phyloP scores from a whole-genome alignment of 2,797 vertebrate genomes.

The Pseudochromis fuscus region DNA sequence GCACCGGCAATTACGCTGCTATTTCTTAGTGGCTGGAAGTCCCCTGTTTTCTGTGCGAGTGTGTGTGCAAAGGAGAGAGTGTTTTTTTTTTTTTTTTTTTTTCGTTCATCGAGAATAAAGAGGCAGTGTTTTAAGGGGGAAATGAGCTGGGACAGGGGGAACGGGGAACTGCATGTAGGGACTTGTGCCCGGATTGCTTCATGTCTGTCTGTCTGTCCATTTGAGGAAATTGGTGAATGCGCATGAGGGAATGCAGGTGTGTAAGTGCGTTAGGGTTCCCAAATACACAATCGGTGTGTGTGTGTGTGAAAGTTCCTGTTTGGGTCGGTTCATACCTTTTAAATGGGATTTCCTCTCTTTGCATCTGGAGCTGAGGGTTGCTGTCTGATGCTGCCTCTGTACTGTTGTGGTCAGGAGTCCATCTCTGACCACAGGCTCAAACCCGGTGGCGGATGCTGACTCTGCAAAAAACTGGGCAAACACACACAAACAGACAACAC shows the following conservation, averaged over 20 bases:
- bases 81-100: slow-evolving; percentile 64
- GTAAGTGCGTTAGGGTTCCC: slow-evolving; percentile 30
- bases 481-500: slow-evolving; percentile 8
- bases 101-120: slow-evolving; percentile 82
- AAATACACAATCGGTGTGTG: slow-evolving; percentile 1
- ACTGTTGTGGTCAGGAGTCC: slow-evolving; percentile 31
- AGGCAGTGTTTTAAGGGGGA: slow-evolving; percentile 83
- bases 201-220: slow-evolving; percentile 71
- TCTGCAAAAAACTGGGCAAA: slow-evolving; percentile 10
- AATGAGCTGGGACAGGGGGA: slow-evolving; percentile 72
- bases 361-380: slow-evolving; percentile 29
- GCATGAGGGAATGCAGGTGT: slow-evolving; percentile 64
- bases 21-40: slow-evolving; percentile 83
- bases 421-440: slow-evolving; percentile 32
- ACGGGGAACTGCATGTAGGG: slow-evolving; percentile 73
- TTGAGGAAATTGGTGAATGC: slow-evolving; percentile 66
- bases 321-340: slow-evolving; percentile 20
- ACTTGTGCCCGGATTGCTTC: slow-evolving; percentile 76
- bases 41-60: slow-evolving; percentile 73
- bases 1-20: slow-evolving; percentile 83
- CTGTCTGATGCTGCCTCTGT: slow-evolving; percentile 21
- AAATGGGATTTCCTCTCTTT: slow-evolving; percentile 34
- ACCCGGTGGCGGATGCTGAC: slow-evolving; percentile 18
- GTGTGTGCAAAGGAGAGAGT: slow-evolving; percentile 54
- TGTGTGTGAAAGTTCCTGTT: slow-evolving; percentile 13